phyloP scores from a whole-genome alignment of 37 sponge, comb jelly and placozoan species.

The Cliona cf. orientalis region DNA sequence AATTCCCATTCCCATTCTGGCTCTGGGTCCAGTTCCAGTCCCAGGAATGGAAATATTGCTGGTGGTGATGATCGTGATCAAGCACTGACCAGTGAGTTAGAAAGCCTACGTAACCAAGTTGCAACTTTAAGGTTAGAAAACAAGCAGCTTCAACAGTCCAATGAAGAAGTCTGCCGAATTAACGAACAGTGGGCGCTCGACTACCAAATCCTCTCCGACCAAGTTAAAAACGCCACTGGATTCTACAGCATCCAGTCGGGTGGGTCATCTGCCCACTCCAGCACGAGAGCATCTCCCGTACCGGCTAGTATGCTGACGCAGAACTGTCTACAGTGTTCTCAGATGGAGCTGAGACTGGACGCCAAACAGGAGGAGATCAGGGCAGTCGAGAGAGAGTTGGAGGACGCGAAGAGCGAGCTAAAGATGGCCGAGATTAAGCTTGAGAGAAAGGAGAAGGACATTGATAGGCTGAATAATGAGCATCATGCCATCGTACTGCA shows the following conservation, averaged over 20 bases:
- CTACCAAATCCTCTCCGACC: constrained; percentile 38
- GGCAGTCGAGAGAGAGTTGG: constrained; percentile 11
- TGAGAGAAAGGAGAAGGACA: neutral
- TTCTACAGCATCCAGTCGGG: constrained; percentile 10
- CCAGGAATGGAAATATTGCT: neutral
- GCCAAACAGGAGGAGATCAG: too few relatives aligned
- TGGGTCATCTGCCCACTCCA: neutral
- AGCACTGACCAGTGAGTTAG: neutral
- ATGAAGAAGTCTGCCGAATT: constrained; percentile 46
- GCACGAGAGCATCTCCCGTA: neutral
- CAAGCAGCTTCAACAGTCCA: neutral
- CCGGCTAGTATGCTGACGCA: neutral
- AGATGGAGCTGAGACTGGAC: too few relatives aligned
- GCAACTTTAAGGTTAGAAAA: neutral
- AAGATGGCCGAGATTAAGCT: neutral
- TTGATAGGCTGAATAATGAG: constrained; percentile 33
- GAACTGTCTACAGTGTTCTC: neutral
- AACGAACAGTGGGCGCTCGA: constrained; percentile 59
- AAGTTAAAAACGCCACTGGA: constrained; percentile 17
- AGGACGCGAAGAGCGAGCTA: constrained; percentile 1
- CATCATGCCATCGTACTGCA: constrained; percentile 31
- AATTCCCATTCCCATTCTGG: neutral
- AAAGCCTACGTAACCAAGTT: neutral
- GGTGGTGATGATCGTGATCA: neutral
- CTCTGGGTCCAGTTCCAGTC: neutral